Base-by-base conservation (phyloP, 2,113 vertebrate species). In the Indri indri region DNA sequence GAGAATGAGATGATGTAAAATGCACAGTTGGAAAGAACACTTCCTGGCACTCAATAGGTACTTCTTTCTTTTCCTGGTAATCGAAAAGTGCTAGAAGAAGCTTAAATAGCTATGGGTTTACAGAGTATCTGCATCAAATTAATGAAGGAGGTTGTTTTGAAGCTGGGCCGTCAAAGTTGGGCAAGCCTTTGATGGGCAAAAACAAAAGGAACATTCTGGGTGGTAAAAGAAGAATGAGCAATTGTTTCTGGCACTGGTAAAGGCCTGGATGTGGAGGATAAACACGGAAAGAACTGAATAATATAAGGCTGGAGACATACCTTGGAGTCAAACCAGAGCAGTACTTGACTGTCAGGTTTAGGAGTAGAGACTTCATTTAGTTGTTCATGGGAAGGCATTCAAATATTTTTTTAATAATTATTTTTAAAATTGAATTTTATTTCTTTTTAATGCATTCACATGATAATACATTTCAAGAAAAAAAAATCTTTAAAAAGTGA, bases 111-210 rank as follows among this genome's bases (percentile, higher is more conserved):
- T 34, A 11, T 16, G 40, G 42, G 6, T 27, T 8, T 91, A 68
- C 3, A n/a, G 54, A 83, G 18, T 65, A n/a, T 47, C 40, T 70
- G 71, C 18, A 87, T 25, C 17, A 54, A 84, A 80, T 66, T 71
- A 96, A 85, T 88, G 81, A 81, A 93, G 54, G 63, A 88, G 37
- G 50, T 66, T 66, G 42, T 27, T 89, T 96, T 94, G 86, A 94
- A 95, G n/a, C 6, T 61, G 61, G 61, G 20, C 40, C 54, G 94
- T 95, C 47, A 89, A 82, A 94, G 61, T 40, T n/a, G 25, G n/a
- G 14, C 45, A 57, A 80, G 50, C 18, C 47, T 76, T 88, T 85
- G 40, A 88, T 88, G 52, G 63, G 37, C 34, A 88, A 92, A 74
- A 57, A 59, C 40, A 88, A 61, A 93, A 83, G 66, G 73, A 83